These are phyloP conservation scores for Pangasius larnaudii DNA, from an alignment of 2,797 vertebrate genomes.

Conservation along the genomic window DNA sequence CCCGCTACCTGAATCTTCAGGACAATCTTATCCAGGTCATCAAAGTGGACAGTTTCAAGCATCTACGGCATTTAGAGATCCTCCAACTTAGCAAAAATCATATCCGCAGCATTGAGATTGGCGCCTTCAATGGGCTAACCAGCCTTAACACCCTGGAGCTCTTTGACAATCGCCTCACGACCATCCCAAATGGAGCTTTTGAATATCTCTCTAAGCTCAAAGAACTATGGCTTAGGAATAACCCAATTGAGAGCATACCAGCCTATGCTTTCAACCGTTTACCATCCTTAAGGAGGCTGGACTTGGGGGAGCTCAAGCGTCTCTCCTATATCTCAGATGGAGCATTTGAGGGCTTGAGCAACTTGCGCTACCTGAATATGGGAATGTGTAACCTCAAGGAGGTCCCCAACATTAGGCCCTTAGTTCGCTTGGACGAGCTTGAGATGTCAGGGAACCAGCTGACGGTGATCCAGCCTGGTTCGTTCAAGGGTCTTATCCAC, in stretches of 20 bases:
- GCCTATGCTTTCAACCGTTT: constrained; percentile 99
- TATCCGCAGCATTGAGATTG: constrained; percentile 97
- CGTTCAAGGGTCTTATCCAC: constrained; percentile 94
- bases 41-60: constrained; percentile 99
- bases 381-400: constrained; percentile 99
- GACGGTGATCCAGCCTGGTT: constrained; percentile 88
- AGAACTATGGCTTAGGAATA: constrained; percentile 97
- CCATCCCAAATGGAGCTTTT: constrained; percentile 99
- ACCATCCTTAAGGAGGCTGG: constrained; percentile 92
- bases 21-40: constrained; percentile 99
- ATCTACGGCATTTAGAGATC: constrained; percentile 95
- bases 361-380: constrained; percentile 97
- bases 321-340: constrained; percentile 98
- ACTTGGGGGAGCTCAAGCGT: constrained; percentile 95
- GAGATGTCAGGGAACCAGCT: constrained; percentile 99
- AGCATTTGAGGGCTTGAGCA: constrained; percentile 97
- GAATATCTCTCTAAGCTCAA: constrained; percentile 98
- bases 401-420: constrained; percentile 95
- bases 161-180: constrained; percentile 98
- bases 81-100: constrained; percentile 97
- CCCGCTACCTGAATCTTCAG: constrained; percentile 95
- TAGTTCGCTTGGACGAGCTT: constrained; percentile 93
- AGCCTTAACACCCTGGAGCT: constrained; percentile 99
- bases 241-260: constrained; percentile 98
- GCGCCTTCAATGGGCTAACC: constrained; percentile 96